Evolutionary conservation across 2,797 vertebrate species (phyloP), one percentile per base, ranked within the genome.

Genomic region (Gephyroberyx darwinii): DNA sequence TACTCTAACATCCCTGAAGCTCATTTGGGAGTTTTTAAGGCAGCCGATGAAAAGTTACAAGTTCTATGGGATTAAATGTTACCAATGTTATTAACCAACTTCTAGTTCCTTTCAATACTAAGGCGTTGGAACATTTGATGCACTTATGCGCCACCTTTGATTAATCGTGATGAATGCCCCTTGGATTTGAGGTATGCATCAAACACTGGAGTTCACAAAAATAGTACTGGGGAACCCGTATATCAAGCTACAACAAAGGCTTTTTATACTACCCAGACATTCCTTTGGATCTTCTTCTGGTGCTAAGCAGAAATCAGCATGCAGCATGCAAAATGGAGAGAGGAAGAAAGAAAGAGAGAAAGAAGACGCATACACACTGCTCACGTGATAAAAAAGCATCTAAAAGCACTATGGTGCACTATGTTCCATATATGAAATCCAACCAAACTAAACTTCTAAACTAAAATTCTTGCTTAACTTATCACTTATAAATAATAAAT

Each of bases 251-350:
- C 4, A 22, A 65, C 50, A 73, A 64, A 71, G 59, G 51, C 4
- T 19, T 78, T 70, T 47, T 16, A 63, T 65, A 75, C 61, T 10
- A n/a, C 20, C 22, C 13, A 52, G 30, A 75, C 51, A 74, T 53
- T 67, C 17, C 22, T 58, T 75, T 60, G 30, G 57, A 48, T 80
- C 55, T 80, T 68, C 54, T 57, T 75, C 39, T 41, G 8, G 61
- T 52, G 19, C 30, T 61, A 9, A 39, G 39, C 9, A 17, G 51
- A 64, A 75, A 35, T 75, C 56, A 43, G 65, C 74, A 61, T 41
- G 69, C 63, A 69, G 14, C 51, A 55, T 66, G 51, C 54, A 19
- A 31, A 55, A 8, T 30, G 54, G 31, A 60, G 17, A 43, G n/a
- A 55, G 35, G 43, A 31, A 45, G 31, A 51, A 16, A 64, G 5